Evolutionary conservation across 1,140 invertebrate species (phyloP), one percentile per base, ranked within the genome.

Genomic region (Leptonema lineaticorne): DNA sequence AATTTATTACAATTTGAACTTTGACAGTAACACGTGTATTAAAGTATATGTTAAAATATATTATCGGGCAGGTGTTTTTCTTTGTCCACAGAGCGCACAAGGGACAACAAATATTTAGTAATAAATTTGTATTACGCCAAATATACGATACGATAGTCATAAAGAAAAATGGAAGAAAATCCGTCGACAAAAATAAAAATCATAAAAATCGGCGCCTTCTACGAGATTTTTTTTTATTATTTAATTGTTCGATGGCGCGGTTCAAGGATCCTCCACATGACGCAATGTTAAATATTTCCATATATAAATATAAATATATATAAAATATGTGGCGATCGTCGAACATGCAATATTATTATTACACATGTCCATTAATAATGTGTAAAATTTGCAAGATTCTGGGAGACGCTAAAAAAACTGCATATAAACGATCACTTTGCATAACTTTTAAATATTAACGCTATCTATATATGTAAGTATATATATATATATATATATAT

Each of bases 61-160:
- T 45, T 45, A 16, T 45, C 37, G 37, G 24, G 50, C 50, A 53
- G 50, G 50, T 53, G 50, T 53, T n/a, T 53, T 24, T 20, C 50
- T 53, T 53, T 53, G 50, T 53, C 20, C 50, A 24, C 2, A 11
- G 18, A 26, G 50, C 50, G 37, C 37, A 16, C 37, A 16, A 45
- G 37, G 37, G 20, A 53, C 50, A 24, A 26, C 50, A 22, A 53
- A 53, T 53, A 26, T 53, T 53, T 53, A 24, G 18, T 24, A 24
- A 53, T 53, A 53, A 53, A 53, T 53, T 53, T 24, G 50, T 20
- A 53, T 53, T 53, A 53, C 50, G 20, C 2, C 50, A 11, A 11
- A n/a, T n/a, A n/a, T n/a, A n/a, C n/a, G n/a, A n/a, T n/a, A n/a
- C n/a, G n/a, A n/a, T n/a, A n/a, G n/a, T n/a, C n/a, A n/a, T n/a